These are phyloP conservation scores for Cochlearius cochlearius DNA, from an alignment of 2,113 vertebrate species.

Conservation along the genomic window DNA sequence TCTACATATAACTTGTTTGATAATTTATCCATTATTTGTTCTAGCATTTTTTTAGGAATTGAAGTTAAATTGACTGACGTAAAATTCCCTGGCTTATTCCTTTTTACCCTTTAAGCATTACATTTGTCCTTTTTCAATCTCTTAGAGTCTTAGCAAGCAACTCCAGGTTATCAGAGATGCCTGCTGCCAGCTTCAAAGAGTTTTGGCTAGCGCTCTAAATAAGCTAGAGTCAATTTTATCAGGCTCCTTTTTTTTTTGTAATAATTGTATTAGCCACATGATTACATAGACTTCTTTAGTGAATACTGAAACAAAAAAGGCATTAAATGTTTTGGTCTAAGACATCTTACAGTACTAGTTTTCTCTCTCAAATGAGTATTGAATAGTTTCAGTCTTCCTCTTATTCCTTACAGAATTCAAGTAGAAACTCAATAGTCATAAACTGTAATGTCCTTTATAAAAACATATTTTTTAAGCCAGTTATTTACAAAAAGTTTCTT, in stretches of 20 bases:
- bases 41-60: neutral
- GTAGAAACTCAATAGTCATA: neutral
- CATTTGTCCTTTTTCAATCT: neutral
- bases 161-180: neutral
- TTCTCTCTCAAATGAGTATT: neutral
- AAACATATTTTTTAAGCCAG: neutral
- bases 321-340: neutral
- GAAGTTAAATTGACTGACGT: neutral
- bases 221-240: neutral
- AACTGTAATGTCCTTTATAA: neutral
- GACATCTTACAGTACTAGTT: neutral
- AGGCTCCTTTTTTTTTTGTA: neutral
- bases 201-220: neutral
- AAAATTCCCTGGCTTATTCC: neutral
- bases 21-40: neutral
- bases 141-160: neutral
- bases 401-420: neutral
- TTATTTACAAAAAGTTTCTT: neutral
- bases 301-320: neutral
- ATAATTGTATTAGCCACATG: neutral
- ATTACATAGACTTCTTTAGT: neutral
- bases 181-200: neutral
- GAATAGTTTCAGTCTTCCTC: neutral
- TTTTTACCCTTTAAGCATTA: neutral
- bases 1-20: neutral